A percentile compares a stretch with the other conserved stretches of the same genome.
Evolutionary conservation across 2,888 invertebrate genomes (phyloP).

Genomic region (Andrena camellia): DNA sequence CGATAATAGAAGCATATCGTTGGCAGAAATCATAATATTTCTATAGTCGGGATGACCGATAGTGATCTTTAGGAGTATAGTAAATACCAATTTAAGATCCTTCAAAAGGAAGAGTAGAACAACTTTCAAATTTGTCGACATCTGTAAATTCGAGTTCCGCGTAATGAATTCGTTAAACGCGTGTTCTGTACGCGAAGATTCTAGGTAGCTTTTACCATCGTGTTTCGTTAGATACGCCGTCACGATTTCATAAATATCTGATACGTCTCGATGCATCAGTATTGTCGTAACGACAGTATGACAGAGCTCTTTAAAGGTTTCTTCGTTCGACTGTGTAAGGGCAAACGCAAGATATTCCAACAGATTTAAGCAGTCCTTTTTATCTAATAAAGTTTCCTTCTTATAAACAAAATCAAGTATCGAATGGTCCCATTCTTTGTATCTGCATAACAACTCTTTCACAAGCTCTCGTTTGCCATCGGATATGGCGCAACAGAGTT

Average conservation of each 20-base stretch:
- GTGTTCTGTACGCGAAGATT: conserved; percentile 65
- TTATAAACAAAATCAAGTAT: conserved; percentile 66
- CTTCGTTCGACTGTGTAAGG: conserved; percentile 55
- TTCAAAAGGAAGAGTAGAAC: conserved; percentile 71
- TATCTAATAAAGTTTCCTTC: conserved; percentile 62
- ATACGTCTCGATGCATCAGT: conserved; percentile 66
- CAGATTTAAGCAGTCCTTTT: conserved; percentile 70
- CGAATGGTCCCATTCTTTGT: conserved; percentile 76
- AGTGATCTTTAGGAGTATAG: conserved; percentile 74
- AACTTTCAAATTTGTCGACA: conserved; percentile 45
- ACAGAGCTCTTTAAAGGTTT: conserved; percentile 62
- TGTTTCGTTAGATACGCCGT: conserved; percentile 73
- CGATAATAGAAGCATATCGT: conserved; percentile 72
- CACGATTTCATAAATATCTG: conserved; percentile 72
- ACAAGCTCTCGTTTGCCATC: conserved; percentile 69
- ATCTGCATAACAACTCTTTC: conserved; percentile 73
- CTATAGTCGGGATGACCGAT: conserved; percentile 73
- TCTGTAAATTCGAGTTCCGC: conserved; percentile 68
- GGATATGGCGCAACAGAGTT: conserved; percentile 67
- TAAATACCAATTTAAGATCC: conserved; percentile 74
- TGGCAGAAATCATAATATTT: conserved; percentile 72
- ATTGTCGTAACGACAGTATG: conserved; percentile 64
- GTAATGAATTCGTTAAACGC: conserved; percentile 72
- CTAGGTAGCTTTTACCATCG: conserved; percentile 71
- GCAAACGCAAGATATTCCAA: conserved; percentile 75